These are phyloP conservation scores for Pachycephala philippinensis DNA, from an alignment of 2,113 vertebrate genomes.

Conservation along the genomic window DNA sequence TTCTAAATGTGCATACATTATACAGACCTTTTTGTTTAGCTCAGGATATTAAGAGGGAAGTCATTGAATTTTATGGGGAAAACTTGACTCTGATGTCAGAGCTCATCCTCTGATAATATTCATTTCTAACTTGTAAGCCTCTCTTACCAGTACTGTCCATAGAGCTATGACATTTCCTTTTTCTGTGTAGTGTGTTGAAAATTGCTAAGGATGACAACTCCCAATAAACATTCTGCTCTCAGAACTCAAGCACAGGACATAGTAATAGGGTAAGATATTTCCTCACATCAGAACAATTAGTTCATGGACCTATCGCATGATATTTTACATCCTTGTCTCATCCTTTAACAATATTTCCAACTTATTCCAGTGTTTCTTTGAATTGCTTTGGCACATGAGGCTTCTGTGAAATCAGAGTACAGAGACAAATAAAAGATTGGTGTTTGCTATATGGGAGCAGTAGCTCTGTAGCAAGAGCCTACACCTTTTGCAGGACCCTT, in stretches of 20 bases:
- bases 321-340: neutral
- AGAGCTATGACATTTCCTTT: neutral
- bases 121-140: neutral
- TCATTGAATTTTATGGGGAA: neutral
- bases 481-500: neutral
- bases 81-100: neutral
- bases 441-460: neutral
- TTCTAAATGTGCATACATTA: neutral
- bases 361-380: neutral
- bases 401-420: neutral
- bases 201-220: neutral
- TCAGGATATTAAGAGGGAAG: neutral
- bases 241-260: neutral
- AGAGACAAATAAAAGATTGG: neutral
- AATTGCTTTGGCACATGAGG: neutral
- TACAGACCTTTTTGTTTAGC: neutral
- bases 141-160: neutral
- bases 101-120: neutral
- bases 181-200: neutral
- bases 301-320: accelerated
- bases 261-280: neutral
- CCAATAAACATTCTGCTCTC: neutral
- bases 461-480: neutral
- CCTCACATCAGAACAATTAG: neutral
- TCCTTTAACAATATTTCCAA: neutral